Evolutionary conservation across 2,113 vertebrate species (phyloP).

Genomic region (Enhydra lutris): DNA sequence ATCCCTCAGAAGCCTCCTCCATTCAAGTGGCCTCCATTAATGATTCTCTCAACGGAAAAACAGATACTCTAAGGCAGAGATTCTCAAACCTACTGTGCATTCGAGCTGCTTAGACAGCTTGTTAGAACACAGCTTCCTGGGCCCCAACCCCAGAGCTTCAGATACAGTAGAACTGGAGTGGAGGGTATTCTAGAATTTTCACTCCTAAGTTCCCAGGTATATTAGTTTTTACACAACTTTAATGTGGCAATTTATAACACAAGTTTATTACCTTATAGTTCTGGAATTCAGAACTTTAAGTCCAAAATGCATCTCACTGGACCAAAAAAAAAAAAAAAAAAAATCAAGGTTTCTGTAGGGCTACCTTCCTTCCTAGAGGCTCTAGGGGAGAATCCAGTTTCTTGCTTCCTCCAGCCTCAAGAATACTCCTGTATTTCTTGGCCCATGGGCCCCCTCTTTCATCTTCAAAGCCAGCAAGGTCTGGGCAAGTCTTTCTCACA

Average conservation of each 20-base stretch:
- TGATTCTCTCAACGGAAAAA: background rate
- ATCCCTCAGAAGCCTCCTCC: background rate
- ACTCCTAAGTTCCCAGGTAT: background rate
- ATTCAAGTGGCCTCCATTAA: background rate
- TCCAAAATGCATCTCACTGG: background rate
- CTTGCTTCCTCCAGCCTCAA: background rate
- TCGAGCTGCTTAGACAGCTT: background rate
- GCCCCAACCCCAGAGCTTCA: background rate
- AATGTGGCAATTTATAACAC: background rate
- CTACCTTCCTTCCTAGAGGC: background rate
- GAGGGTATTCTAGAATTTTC: background rate
- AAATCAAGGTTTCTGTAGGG: background rate
- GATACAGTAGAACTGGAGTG: background rate
- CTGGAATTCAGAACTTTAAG: background rate
- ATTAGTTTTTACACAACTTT: background rate
- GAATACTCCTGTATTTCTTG: background rate
- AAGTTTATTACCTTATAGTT: background rate
- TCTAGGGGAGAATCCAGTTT: background rate
- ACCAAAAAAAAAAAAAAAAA: background rate
- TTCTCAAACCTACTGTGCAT: background rate
- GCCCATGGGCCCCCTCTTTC: no score
- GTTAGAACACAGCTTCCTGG: background rate
- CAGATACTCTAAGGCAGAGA: background rate
- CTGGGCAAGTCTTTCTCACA: background rate
- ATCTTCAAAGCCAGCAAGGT: background rate